A percentile compares a stretch with the other conserved stretches of the same genome.
phyloP scores from a whole-genome alignment of 1,140 invertebrate species.

The Brachionus plicatilis region DNA sequence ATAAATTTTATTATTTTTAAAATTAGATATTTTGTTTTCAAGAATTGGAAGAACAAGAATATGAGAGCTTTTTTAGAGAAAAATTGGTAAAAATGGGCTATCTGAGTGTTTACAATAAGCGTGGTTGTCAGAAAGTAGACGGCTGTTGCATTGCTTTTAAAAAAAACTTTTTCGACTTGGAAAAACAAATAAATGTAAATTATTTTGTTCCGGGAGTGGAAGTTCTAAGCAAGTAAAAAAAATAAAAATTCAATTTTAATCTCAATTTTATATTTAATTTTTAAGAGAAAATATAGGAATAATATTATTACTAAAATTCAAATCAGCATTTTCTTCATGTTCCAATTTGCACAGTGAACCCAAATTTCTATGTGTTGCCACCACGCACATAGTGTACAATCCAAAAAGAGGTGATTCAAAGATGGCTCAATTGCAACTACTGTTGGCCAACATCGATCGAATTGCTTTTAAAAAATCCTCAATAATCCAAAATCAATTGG shows the following conservation, averaged over 20 bases:
- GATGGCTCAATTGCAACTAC: constrained; percentile 70
- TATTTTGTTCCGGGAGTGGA: neutral
- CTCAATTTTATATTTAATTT: neutral
- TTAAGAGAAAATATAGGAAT: constrained; percentile 31
- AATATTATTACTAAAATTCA: neutral
- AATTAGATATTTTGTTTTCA: constrained; percentile 36
- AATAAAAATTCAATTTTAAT: neutral
- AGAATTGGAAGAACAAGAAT: constrained; percentile 33
- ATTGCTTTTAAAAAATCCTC: constrained; percentile 41
- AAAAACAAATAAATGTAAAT: neutral
- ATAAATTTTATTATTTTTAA: neutral
- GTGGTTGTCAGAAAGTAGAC: neutral
- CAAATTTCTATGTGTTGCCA: constrained; percentile 63
- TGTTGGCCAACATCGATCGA: constrained; percentile 73
- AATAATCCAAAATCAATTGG: constrained; percentile 44
- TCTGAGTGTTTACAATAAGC: neutral
- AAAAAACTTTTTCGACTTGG: neutral
- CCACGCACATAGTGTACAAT: constrained; percentile 90
- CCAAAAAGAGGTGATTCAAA: constrained; percentile 77
- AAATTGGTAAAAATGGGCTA: neutral
- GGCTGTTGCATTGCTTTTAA: constrained; percentile 21
- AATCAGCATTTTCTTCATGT: neutral
- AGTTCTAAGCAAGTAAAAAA: neutral
- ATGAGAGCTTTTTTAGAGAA: neutral
- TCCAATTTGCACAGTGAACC: neutral